These are phyloP conservation scores for Polypterus senegalus DNA, from an alignment of 2,113 vertebrate genomes.

Conservation along the genomic window DNA sequence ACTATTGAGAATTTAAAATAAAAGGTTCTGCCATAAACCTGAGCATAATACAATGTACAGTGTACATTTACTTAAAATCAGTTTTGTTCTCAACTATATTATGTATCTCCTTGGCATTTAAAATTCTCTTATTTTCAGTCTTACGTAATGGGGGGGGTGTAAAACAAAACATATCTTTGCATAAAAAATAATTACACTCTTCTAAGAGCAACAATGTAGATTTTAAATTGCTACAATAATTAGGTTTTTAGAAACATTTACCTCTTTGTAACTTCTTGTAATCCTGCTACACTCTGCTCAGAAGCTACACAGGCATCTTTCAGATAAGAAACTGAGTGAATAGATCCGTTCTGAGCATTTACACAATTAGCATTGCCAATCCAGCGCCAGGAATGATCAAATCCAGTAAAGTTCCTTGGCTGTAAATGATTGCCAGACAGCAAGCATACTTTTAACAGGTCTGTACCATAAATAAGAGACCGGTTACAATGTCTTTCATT, in stretches of 20 bases:
- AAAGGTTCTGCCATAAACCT: too few relatives aligned
- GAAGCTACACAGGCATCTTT: constrained; percentile 43
- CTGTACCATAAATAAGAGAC: constrained; percentile 69
- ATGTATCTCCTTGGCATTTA: too few relatives aligned
- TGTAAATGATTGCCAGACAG: constrained; percentile 22
- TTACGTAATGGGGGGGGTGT: too few relatives aligned
- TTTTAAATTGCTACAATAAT: too few relatives aligned
- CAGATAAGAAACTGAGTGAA: constrained; percentile 38
- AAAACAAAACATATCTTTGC: too few relatives aligned
- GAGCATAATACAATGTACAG: too few relatives aligned
- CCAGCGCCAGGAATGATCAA: constrained; percentile 50
- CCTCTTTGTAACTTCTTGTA: constrained; percentile 48
- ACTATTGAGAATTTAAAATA: too few relatives aligned
- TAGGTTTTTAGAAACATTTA: constrained; percentile 19
- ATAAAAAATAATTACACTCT: too few relatives aligned
- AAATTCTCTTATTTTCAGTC: too few relatives aligned
- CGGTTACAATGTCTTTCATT: constrained; percentile 75
- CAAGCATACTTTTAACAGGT: constrained; percentile 61
- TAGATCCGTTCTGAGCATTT: constrained; percentile 34
- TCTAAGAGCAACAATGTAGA: too few relatives aligned
- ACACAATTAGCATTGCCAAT: constrained; percentile 55
- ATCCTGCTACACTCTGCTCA: constrained; percentile 35
- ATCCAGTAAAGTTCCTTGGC: constrained; percentile 21
- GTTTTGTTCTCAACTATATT: too few relatives aligned
- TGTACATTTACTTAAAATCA: too few relatives aligned